Evolutionary conservation across 2,113 vertebrate genomes (phyloP).

Genomic region (Gymnarchus niloticus): DNA sequence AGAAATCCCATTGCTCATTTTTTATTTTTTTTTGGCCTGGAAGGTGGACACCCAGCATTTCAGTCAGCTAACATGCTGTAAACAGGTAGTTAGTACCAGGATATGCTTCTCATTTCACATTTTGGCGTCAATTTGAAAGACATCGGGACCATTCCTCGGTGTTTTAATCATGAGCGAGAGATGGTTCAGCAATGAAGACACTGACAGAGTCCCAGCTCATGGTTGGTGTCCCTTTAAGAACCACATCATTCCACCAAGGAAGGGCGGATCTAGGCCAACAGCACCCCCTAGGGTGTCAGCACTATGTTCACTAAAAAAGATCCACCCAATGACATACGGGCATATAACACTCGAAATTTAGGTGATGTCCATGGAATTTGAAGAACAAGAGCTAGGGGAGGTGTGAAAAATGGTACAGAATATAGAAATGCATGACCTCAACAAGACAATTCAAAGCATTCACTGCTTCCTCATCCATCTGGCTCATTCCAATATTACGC

Average conservation of each 20-base stretch:
- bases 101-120: not conserved
- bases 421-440: not conserved
- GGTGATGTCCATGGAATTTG: not conserved
- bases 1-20: not conserved
- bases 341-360: not conserved
- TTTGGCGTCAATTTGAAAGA: not conserved
- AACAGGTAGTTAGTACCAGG: not conserved
- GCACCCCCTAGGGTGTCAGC: not conserved
- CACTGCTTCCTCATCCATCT: no score
- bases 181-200: not conserved
- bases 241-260: not conserved
- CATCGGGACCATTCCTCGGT: not conserved
- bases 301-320: not conserved
- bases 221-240: not conserved
- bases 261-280: not conserved
- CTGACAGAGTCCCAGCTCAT: not conserved
- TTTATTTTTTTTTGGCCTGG: not conserved
- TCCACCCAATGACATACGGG: not conserved
- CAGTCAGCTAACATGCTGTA: not conserved
- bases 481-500: not conserved
- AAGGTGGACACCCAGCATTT: not conserved
- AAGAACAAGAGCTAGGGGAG: no score
- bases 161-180: not conserved
- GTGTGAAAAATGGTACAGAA: not conserved
- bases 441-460: not conserved